Conservation (phyloP, 2,797 vertebrate species). For the Neomorphus geoffroyi region DNA sequence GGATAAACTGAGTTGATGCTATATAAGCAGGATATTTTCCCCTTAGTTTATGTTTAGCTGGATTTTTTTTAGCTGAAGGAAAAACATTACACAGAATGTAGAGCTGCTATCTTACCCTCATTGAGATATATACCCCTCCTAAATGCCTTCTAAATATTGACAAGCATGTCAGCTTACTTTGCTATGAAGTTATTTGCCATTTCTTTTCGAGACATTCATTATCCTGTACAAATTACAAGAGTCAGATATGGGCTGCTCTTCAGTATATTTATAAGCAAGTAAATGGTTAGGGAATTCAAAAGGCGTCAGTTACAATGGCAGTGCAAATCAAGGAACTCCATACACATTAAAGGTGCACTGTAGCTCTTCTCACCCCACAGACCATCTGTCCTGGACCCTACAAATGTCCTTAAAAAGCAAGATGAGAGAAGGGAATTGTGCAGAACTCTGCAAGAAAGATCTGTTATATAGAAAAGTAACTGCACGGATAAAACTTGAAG, state of each 20-base stretch:
- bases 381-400: not conserved
- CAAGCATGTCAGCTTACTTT: not conserved
- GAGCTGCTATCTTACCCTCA: not conserved
- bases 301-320: not conserved
- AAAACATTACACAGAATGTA: not conserved
- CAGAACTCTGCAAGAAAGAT: not conserved
- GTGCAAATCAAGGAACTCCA: not conserved
- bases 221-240: not conserved
- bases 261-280: not conserved
- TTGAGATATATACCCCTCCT: not conserved
- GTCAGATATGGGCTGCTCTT: not conserved
- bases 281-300: not conserved
- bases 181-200: not conserved
- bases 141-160: not conserved
- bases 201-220: not conserved
- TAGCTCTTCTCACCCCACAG: not conserved
- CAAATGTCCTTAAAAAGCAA: not conserved
- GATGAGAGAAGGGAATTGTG: not conserved
- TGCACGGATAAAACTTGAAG: not conserved
- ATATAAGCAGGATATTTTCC: not conserved
- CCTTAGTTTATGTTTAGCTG: not conserved
- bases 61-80: not conserved
- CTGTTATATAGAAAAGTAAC: not conserved
- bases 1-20: not conserved
- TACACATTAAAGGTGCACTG: not conserved